Evolutionary conservation across 2,888 invertebrate genomes (phyloP).

Genomic region (Steromphala cineraria): DNA sequence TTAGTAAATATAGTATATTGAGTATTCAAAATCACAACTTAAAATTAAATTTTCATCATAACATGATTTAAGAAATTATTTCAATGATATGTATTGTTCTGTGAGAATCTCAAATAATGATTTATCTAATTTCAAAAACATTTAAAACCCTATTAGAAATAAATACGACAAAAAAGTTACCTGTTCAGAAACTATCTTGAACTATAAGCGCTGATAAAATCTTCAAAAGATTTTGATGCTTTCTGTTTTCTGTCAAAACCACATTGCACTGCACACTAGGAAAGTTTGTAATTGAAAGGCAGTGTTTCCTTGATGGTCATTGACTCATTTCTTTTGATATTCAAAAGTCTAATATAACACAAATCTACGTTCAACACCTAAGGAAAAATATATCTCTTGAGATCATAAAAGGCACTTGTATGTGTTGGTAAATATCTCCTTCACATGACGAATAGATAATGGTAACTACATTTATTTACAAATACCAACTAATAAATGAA

Average conservation of each 20-base stretch:
- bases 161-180: neutral
- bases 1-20: too few species aligned
- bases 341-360: too few species aligned
- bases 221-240: neutral
- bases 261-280: neutral
- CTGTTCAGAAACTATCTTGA: conserved; percentile 4
- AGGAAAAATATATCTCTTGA: conserved; percentile 4
- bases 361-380: neutral
- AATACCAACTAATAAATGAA: neutral
- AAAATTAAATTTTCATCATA: too few species aligned
- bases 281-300: neutral
- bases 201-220: neutral
- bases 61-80: too few species aligned
- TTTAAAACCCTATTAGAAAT: too few species aligned
- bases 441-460: conserved; percentile 8
- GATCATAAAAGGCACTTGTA: conserved; percentile 8
- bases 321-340: neutral
- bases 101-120: too few species aligned
- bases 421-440: neutral
- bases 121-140: too few species aligned
- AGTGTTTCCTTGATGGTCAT: neutral
- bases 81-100: too few species aligned
- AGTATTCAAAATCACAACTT: too few species aligned
- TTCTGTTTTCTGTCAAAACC: neutral
- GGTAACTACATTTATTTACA: neutral